phyloP scores from a whole-genome alignment of 2,113 vertebrate species.

The Chaenogobius annularis region DNA sequence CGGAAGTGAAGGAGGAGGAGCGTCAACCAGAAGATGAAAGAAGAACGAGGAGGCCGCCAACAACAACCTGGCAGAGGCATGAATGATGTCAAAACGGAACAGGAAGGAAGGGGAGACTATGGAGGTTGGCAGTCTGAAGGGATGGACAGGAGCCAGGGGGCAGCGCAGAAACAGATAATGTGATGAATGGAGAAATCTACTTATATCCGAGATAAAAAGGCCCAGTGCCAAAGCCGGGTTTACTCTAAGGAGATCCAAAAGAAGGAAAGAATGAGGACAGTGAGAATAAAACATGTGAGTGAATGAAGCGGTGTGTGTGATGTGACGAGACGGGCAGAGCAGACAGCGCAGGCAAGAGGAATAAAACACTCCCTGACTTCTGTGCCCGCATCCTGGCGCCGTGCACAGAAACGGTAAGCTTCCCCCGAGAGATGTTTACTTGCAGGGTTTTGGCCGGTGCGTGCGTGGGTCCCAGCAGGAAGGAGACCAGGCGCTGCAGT shows the following conservation, averaged over 20 bases:
- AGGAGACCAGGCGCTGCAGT: conserved; percentile 12
- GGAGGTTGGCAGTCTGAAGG: conserved; percentile 20
- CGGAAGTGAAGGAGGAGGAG: conserved; percentile 25
- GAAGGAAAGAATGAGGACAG: conserved; percentile 41
- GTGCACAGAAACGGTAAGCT: conserved; percentile 26
- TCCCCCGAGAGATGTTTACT: conserved; percentile 55
- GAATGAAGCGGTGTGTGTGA: conserved; percentile 30
- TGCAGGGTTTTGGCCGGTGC: conserved; percentile 32
- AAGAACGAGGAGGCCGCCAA: conserved; percentile 34
- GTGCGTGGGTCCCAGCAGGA: conserved; percentile 31
- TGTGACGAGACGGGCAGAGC: neutral
- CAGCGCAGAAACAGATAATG: conserved; percentile 24
- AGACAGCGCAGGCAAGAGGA: neutral
- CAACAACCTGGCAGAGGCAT: conserved; percentile 46
- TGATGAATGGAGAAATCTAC: conserved; percentile 48
- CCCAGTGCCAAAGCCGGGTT: conserved; percentile 27
- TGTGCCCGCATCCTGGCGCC: conserved; percentile 31
- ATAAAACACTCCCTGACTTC: conserved; percentile 24
- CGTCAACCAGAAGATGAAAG: conserved; percentile 33
- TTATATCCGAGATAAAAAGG: conserved; percentile 25
- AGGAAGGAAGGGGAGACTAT: conserved; percentile 24
- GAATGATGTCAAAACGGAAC: conserved; percentile 49
- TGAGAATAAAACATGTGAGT: conserved; percentile 31
- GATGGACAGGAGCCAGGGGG: conserved; percentile 30
- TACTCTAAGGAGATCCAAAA: conserved; percentile 35